Percentiles rank a stretch among this genome's conserved stretches.
Evolutionary conservation across 2,113 vertebrate genomes (phyloP).

Genomic region (Limnothrissa miodon): DNA sequence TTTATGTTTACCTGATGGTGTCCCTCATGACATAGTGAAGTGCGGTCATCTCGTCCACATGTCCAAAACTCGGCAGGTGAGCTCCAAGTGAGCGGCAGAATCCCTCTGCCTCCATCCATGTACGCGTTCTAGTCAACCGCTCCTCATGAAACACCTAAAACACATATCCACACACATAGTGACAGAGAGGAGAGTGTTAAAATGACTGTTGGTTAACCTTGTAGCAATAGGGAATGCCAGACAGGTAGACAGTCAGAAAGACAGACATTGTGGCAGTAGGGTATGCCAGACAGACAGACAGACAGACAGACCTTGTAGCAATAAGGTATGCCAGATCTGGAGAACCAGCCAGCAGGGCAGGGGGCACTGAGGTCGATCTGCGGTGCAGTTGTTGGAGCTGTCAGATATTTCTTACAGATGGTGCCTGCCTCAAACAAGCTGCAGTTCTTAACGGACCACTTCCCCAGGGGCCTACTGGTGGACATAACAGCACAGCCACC

Average conservation of each 20-base stretch:
- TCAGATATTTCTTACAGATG: constrained; percentile 80
- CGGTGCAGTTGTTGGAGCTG: constrained; percentile 59
- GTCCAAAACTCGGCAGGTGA: constrained; percentile 84
- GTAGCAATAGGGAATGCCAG: constrained; percentile 78
- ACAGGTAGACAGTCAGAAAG: constrained; percentile 52
- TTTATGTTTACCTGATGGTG: constrained; percentile 76
- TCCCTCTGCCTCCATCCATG: constrained; percentile 90
- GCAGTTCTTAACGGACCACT: constrained; percentile 87
- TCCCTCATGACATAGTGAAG: constrained; percentile 76
- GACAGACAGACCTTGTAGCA: constrained; percentile 86
- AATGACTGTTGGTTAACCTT: constrained; percentile 72
- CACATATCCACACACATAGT: not conserved
- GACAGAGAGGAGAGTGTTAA: not conserved
- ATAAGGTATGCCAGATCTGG: constrained; percentile 61
- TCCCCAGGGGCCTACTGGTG: constrained; percentile 76
- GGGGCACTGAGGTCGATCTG: constrained; percentile 66
- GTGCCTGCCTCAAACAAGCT: constrained; percentile 82
- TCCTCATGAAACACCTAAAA: constrained; percentile 86
- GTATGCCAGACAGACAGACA: constrained; percentile 40
- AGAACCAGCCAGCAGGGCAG: constrained; percentile 85
- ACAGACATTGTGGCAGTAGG: constrained; percentile 92
- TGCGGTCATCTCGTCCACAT: constrained; percentile 69
- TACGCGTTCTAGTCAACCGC: constrained; percentile 82
- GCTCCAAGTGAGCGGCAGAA: constrained; percentile 89
- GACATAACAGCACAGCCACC: constrained; percentile 84